Evolutionary conservation across 2,888 invertebrate genomes (phyloP), one percentile per base, ranked within the genome.

Genomic region (Lasioglossum morio): DNA sequence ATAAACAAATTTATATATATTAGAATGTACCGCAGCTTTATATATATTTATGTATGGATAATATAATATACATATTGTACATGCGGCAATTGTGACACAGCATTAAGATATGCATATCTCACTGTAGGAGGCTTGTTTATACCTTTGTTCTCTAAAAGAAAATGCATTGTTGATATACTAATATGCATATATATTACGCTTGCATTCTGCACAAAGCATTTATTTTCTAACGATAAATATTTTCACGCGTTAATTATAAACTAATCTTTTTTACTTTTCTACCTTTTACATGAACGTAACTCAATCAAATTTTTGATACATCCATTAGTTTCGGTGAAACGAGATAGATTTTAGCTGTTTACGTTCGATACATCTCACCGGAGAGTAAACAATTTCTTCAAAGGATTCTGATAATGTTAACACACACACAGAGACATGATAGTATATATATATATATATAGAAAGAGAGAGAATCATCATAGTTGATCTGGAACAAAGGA

Each of bases 41-140:
- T 76, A 82, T 87, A 82, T 87, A 79, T 84, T 84, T 85, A 82
- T 85, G 82, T 87, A 81, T 73, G 72, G 46, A 72, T 82, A 79
- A 72, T 78, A 81, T 87, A 82, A 72, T 77, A 81, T 87, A 69
- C 78, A 88, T 79, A 82, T 81, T 82, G 81, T 63, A 86, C 43
- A 72, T 79, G 75, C 77, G 75, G 48, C 60, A 88, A 82, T 79
- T 81, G 48, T 78, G 74, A 79, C 84, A 84, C 77, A 82, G 78
- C 75, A 82, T 86, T 82, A 88, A 81, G 78, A 86, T 83, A 84
- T 86, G 86, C 88, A 81, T 89, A 83, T 84, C 79, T 72, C 81
- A 82, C 72, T 43, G 83, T 85, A 88, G 69, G 37, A 84, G 87
- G 84, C 85, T 84, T 79, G 82, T 76, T 87, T 90, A 87, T 88